Conservation (phyloP, 2,797 vertebrate genomes). For the Acrossocheilus fasciatus region DNA sequence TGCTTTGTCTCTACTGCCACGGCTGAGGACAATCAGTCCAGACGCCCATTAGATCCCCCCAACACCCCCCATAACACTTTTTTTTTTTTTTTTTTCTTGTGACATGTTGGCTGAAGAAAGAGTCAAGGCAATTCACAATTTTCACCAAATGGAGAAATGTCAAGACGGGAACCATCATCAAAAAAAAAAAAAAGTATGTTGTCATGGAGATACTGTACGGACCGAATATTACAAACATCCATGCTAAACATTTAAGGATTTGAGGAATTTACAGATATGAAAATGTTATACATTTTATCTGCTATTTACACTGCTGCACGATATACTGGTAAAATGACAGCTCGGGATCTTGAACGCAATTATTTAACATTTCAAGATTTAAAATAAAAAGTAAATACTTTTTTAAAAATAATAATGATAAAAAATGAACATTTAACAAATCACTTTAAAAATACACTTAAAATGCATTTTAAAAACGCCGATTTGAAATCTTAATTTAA, state of each 20-base stretch:
- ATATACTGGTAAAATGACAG: slow-evolving; percentile 36
- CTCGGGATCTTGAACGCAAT: slow-evolving; percentile 33
- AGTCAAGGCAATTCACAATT: slow-evolving; percentile 97
- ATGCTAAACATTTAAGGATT: slow-evolving; percentile 54
- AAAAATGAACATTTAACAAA: neutral
- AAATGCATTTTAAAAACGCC: neutral
- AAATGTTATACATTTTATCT: slow-evolving; percentile 34
- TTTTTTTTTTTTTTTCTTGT: slow-evolving; percentile 86
- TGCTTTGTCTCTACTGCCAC: slow-evolving; percentile 99
- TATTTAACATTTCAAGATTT: neutral
- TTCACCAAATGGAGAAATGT: slow-evolving; percentile 99
- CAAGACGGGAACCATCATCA: slow-evolving; percentile 95
- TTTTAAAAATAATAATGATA: neutral
- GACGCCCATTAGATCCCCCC: slow-evolving; percentile 97
- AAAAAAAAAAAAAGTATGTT: slow-evolving; percentile 78
- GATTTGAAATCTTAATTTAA: neutral
- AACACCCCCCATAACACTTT: slow-evolving; percentile 57
- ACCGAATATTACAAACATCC: slow-evolving; percentile 76
- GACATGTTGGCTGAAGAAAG: slow-evolving; percentile 98
- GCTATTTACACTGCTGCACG: slow-evolving; percentile 42
- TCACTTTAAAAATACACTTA: neutral
- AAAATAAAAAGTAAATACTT: neutral
- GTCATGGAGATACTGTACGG: slow-evolving; percentile 93
- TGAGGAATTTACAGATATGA: slow-evolving; percentile 47
- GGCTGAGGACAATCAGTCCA: slow-evolving; percentile 99